Conservation (phyloP, 1,140 invertebrate species). For the Habropoda laboriosa region DNA sequence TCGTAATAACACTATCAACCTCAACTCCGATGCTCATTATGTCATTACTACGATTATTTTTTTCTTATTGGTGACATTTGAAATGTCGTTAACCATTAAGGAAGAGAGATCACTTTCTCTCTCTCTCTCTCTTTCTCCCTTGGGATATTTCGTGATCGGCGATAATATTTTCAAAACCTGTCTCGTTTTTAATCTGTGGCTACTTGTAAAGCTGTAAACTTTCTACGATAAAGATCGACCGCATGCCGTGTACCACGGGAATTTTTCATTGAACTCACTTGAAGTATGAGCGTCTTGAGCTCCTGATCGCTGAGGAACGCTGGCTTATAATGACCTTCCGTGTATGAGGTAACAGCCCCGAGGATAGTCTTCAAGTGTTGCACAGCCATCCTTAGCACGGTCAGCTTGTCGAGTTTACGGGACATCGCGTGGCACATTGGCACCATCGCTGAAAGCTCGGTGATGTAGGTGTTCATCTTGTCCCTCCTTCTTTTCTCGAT, state of each 20-base stretch:
- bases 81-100: neutral
- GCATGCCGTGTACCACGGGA: neutral
- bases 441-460: slow-evolving; percentile 93
- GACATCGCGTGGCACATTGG: slow-evolving; percentile 97
- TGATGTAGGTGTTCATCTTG: slow-evolving; percentile 98
- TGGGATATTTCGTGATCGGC: neutral
- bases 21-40: neutral
- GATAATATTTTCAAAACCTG: neutral
- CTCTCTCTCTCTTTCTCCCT: too few species aligned
- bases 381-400: slow-evolving; percentile 96
- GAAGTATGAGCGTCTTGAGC: slow-evolving; percentile 90
- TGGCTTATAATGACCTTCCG: slow-evolving; percentile 92
- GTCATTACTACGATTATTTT: neutral
- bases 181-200: neutral
- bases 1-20: slow-evolving; percentile 26
- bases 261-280: slow-evolving; percentile 81
- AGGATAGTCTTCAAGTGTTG: slow-evolving; percentile 93
- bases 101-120: too few species aligned
- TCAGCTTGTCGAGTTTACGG: slow-evolving; percentile 95
- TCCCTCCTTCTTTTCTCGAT: slow-evolving; percentile 96
- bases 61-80: neutral
- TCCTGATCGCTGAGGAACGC: slow-evolving; percentile 95
- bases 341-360: slow-evolving; percentile 90
- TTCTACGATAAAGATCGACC: neutral
- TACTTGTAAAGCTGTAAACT: neutral